A percentile compares a stretch with the other conserved stretches of the same genome.
phyloP scores from a whole-genome alignment of 2,113 vertebrate genomes.

The Casuarius casuarius region DNA sequence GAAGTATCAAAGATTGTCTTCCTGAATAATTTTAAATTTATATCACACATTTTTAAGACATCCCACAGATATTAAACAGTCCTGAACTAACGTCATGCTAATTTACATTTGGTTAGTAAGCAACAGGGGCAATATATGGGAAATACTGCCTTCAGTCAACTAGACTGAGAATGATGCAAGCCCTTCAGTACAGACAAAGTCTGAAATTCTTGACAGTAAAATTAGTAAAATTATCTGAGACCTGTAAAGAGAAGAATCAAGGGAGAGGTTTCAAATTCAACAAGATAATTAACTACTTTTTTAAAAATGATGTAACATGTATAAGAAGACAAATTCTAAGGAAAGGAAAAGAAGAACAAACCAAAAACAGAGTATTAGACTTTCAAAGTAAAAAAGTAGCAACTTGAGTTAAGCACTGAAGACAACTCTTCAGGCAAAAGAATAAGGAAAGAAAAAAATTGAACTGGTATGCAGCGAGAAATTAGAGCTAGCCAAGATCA shows the following conservation, averaged over 20 bases:
- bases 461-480: neutral
- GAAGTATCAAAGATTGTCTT: neutral
- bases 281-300: neutral
- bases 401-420: neutral
- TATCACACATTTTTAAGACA: neutral
- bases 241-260: neutral
- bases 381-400: neutral
- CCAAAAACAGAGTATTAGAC: neutral
- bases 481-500: fast-evolving
- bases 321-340: neutral
- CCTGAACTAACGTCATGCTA: neutral
- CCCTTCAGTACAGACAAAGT: neutral
- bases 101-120: neutral
- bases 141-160: neutral
- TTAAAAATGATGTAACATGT: fast-evolving
- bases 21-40: neutral
- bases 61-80: neutral
- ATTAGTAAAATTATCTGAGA: neutral
- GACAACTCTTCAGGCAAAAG: neutral
- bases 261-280: neutral
- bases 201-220: neutral
- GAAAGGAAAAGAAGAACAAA: neutral
- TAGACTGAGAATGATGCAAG: neutral
- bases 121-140: neutral
- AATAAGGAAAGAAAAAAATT: neutral